Evolutionary conservation across 2,888 invertebrate genomes (phyloP).

Genomic region (Drosophila nigricruria): DNA sequence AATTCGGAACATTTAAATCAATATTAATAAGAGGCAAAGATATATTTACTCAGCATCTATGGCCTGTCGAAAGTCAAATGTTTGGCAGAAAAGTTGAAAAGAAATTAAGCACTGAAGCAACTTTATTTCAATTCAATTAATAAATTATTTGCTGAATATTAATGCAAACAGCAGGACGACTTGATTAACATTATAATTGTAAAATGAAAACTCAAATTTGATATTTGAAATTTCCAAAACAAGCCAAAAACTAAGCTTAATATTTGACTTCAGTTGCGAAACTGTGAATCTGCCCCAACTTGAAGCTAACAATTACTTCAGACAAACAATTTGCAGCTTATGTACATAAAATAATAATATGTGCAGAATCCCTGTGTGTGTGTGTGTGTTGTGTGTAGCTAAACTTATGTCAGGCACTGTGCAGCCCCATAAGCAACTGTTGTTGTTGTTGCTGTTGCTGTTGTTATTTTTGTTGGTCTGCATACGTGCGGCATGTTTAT

Average conservation of each 20-base stretch:
- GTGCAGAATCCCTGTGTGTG: neutral
- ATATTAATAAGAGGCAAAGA: neutral
- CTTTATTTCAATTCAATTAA: neutral
- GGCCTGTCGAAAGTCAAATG: neutral
- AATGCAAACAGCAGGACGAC: too few species aligned
- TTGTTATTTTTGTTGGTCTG: slow-evolving; percentile 35
- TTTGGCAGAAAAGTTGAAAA: neutral
- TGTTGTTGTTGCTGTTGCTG: slow-evolving; percentile 9
- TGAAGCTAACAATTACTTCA: slow-evolving; percentile 9
- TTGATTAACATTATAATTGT: neutral
- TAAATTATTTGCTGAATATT: neutral
- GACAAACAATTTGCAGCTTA: slow-evolving; percentile 9
- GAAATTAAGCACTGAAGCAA: neutral
- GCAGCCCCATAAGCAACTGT: slow-evolving; percentile 3
- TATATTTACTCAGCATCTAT: neutral
- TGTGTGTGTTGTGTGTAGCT: slow-evolving; percentile 2
- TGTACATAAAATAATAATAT: slow-evolving; percentile 13
- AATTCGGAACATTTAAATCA: neutral
- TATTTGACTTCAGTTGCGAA: neutral
- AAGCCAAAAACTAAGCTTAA: neutral
- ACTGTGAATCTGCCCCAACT: slow-evolving; percentile 3
- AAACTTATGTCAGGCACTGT: slow-evolving; percentile 40
- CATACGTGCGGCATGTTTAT: slow-evolving; percentile 67
- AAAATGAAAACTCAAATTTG: neutral
- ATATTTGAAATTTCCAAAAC: neutral